phyloP scores from a whole-genome alignment of 2,113 vertebrate genomes.

The Tamias sibiricus region DNA sequence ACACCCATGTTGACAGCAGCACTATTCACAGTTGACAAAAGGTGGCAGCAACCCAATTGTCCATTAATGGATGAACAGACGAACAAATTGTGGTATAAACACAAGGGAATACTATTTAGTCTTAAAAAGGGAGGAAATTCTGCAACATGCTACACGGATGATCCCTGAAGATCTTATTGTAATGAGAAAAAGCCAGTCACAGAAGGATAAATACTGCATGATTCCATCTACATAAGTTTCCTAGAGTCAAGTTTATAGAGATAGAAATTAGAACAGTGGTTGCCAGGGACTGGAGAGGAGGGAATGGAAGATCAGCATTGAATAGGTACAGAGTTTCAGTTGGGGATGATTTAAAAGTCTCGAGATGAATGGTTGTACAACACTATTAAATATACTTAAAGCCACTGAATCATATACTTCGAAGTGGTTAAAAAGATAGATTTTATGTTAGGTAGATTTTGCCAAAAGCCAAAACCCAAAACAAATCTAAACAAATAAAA shows the following conservation, averaged over 20 bases:
- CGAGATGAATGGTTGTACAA: background rate
- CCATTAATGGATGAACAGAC: background rate
- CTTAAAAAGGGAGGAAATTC: background rate
- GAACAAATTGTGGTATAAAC: background rate
- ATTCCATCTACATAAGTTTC: background rate
- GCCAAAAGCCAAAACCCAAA: too few species aligned
- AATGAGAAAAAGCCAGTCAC: background rate
- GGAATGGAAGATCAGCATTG: background rate
- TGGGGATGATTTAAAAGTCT: background rate
- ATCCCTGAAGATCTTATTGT: background rate
- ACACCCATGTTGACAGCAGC: background rate
- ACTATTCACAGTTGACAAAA: background rate
- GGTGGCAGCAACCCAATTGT: background rate
- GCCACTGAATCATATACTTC: background rate
- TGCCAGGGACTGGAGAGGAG: fast-evolving
- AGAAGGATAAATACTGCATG: background rate
- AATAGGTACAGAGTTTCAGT: background rate
- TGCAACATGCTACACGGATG: background rate
- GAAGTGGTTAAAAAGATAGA: background rate
- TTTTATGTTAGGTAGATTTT: background rate
- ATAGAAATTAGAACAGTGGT: background rate
- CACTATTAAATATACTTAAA: background rate
- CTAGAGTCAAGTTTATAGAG: background rate
- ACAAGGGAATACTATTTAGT: background rate
- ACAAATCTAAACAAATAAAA: background rate